Conservation (phyloP, 1,140 invertebrate species). For the Pseudachorutes palmiensis region DNA sequence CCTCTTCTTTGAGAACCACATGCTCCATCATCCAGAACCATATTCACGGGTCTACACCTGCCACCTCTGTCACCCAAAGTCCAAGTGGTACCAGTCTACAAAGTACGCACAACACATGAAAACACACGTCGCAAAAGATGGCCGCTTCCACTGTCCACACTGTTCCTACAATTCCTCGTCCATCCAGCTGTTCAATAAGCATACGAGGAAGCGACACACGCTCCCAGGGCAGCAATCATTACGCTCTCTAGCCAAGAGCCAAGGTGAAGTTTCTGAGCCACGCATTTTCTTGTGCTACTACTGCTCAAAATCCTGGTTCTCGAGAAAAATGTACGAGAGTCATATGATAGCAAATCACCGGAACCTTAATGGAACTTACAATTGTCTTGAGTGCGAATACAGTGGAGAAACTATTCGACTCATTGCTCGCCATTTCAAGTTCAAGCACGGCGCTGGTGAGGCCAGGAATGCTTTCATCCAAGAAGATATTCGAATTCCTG, state of each 20-base stretch:
- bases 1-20: not conserved
- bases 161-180: not conserved
- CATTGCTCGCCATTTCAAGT: conserved; percentile 4
- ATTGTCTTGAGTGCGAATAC: not conserved
- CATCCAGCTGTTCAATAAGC: not conserved
- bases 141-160: not conserved
- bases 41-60: not conserved
- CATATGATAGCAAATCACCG: not conserved
- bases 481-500: too few relatives aligned
- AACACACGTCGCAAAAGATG: not conserved
- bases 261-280: not conserved
- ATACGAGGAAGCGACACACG: not conserved
- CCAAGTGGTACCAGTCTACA: not conserved
- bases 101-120: not conserved
- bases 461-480: not conserved
- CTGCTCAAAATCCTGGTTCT: not conserved
- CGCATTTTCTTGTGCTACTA: not conserved
- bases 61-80: not conserved
- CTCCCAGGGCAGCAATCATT: not conserved
- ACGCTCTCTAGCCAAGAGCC: not conserved
- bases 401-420: not conserved
- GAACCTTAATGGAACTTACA: not conserved
- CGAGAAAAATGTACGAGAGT: not conserved
- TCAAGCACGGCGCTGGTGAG: not conserved
- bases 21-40: not conserved